Evolutionary conservation across 37 sponge, comb jelly and placozoan species (phyloP), one percentile per base, ranked within the genome.

Genomic region (Agelas oroides): DNA sequence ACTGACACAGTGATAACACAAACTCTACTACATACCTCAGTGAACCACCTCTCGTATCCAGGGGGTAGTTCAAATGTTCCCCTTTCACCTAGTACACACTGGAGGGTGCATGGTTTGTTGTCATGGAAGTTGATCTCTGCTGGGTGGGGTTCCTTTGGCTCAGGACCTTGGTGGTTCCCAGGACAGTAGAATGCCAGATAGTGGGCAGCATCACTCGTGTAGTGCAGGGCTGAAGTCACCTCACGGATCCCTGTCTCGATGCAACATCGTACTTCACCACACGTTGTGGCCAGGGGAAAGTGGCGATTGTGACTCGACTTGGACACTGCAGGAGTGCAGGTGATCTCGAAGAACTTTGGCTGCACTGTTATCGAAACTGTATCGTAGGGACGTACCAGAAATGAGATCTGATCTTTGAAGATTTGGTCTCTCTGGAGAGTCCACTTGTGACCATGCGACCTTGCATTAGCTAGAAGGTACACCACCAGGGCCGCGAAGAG

Each of bases 401-500:
- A 32, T 8, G 69, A 67, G 19, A 67, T 18, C 34, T 32, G 69
- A 67, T 67, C 34, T 25, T 34, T 25, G 28, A 30, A 67, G 69
- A 67, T 67, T 19, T 30, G 32, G 28, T 67, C 69, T 32, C 30
- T 31, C 12, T 67, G 31, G 20, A 67, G 69, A 2, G 3, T 31
- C 69, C 69, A 67, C 5, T 19, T n/a, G n/a, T n/a, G n/a, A n/a
- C n/a, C n/a, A n/a, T n/a, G n/a, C n/a, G n/a, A n/a, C n/a, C n/a
- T 19, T 32, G n/a, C 30, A 5, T 25, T 25, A 32, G 19, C 69
- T 6, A 67, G 31, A 12, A 67, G 34, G 31, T 67, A 5, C 1
- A 32, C 69, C 20, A 67, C 69, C 20, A 67, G 69, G 31, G 69
- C n/a, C 28, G 31, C 69, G 30, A 67, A 67, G 31, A 67, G 31